Conservation (phyloP, 2,888 invertebrate species). For the Anticlea derivata region DNA sequence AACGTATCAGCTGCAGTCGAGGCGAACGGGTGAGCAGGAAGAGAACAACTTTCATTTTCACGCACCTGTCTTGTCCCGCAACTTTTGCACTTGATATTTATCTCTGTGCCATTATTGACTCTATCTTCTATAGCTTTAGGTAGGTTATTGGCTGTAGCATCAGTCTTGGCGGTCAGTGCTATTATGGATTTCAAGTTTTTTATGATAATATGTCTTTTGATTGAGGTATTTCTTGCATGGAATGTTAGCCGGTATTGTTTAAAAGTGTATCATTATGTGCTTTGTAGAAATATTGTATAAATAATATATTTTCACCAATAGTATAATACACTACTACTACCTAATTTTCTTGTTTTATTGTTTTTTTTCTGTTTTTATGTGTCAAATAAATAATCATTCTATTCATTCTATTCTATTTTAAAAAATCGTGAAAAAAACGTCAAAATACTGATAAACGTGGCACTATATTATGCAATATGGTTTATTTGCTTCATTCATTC, state of each 20-base stretch:
- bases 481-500: too few species aligned
- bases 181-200: conserved; percentile 37
- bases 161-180: conserved; percentile 32
- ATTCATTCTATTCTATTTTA: too few species aligned
- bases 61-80: conserved; percentile 78
- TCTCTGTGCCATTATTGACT: conserved; percentile 45
- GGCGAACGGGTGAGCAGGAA: conserved; percentile 79
- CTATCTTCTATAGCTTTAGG: conserved; percentile 27
- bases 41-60: conserved; percentile 83
- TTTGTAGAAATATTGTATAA: too few species aligned
- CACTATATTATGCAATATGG: too few species aligned
- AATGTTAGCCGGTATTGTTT: conserved; percentile 20
- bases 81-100: conserved; percentile 55
- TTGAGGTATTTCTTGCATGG: conserved; percentile 28
- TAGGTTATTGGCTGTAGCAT: conserved; percentile 9
- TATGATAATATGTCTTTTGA: conserved; percentile 36
- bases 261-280: conserved; percentile 29
- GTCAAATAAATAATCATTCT: too few species aligned
- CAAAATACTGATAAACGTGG: too few species aligned
- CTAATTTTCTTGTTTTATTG: too few species aligned
- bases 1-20: conserved; percentile 57
- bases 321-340: too few species aligned
- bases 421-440: too few species aligned
- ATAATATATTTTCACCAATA: too few species aligned
- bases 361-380: too few species aligned